Conservation (phyloP, 2,888 invertebrate genomes). For the Quadroppia sp. region DNA sequence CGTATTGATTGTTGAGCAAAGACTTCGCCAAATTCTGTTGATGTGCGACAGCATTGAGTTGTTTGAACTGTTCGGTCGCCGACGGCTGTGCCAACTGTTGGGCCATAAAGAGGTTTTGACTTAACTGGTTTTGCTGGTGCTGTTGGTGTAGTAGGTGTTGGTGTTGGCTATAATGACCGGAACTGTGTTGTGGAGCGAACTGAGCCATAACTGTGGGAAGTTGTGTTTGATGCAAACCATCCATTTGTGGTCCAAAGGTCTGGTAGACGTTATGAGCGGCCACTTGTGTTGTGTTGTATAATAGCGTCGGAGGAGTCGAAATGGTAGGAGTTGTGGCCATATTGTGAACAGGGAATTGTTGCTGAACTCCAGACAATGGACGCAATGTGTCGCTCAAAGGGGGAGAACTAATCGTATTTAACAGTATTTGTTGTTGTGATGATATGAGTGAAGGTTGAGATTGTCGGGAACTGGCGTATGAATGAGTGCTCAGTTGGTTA, state of each 20-base stretch:
- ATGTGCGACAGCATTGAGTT: neutral
- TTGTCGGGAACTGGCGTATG: conserved; percentile 14
- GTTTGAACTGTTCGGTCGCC: conserved; percentile 10
- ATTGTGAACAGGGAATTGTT: neutral
- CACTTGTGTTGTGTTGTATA: conserved; percentile 27
- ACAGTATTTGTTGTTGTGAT: conserved; percentile 10
- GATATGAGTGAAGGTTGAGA: neutral
- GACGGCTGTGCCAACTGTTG: conserved; percentile 21
- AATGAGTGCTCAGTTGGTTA: conserved; percentile 14
- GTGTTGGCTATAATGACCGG: conserved; percentile 18
- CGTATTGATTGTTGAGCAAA: conserved; percentile 1
- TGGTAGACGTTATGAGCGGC: conserved; percentile 30
- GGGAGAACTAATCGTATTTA: conserved; percentile 18
- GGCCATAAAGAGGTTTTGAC: conserved; percentile 1
- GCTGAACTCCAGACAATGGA: neutral
- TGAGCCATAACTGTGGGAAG: conserved; percentile 20
- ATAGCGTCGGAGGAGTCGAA: conserved; percentile 15
- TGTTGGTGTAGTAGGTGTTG: neutral
- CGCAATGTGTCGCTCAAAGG: conserved; percentile 2
- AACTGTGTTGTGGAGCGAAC: neutral
- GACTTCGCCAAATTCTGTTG: conserved; percentile 10
- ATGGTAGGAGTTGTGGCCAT: conserved; percentile 21
- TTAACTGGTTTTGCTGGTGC: conserved; percentile 19
- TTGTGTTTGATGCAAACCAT: conserved; percentile 59
- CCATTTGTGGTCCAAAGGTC: neutral